Conservation (phyloP, 2,888 invertebrate genomes). For the Macrosoma leucophasiata region DNA sequence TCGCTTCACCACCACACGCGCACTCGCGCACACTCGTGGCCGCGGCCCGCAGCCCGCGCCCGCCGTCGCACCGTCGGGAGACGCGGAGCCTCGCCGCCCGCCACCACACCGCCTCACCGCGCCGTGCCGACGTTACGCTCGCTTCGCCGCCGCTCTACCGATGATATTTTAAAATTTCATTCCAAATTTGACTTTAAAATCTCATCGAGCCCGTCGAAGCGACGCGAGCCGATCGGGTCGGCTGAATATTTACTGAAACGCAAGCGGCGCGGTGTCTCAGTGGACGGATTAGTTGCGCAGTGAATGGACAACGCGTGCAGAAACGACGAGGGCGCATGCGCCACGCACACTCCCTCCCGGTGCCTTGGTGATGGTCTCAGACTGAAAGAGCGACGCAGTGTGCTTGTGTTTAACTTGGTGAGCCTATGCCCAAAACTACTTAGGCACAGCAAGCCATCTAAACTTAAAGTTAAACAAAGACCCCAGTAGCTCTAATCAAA, state of each 20-base stretch:
- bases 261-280: conserved; percentile 37
- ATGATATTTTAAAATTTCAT: conserved; percentile 66
- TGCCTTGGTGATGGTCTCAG: conserved; percentile 6
- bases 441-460: too few relatives aligned
- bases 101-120: conserved; percentile 34
- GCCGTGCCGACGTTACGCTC: conserved; percentile 30
- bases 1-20: conserved; percentile 49
- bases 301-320: conserved; percentile 62
- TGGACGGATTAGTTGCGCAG: conserved; percentile 59
- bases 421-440: too few relatives aligned
- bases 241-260: conserved; percentile 58
- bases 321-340: conserved; percentile 60
- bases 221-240: conserved; percentile 42
- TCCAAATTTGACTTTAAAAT: conserved; percentile 71
- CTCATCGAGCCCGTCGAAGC: conserved; percentile 46
- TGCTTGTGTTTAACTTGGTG: too few relatives aligned
- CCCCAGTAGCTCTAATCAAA: too few relatives aligned
- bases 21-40: conserved; percentile 64
- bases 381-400: too few relatives aligned
- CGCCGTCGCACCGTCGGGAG: conserved; percentile 30
- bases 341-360: conserved; percentile 48
- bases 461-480: too few relatives aligned
- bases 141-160: conserved; percentile 43
- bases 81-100: conserved; percentile 34
- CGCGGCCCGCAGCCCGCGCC: conserved; percentile 34